Evolutionary conservation across 2,797 vertebrate genomes (phyloP), one percentile per base, ranked within the genome.

Genomic region (Helarctos malayanus): DNA sequence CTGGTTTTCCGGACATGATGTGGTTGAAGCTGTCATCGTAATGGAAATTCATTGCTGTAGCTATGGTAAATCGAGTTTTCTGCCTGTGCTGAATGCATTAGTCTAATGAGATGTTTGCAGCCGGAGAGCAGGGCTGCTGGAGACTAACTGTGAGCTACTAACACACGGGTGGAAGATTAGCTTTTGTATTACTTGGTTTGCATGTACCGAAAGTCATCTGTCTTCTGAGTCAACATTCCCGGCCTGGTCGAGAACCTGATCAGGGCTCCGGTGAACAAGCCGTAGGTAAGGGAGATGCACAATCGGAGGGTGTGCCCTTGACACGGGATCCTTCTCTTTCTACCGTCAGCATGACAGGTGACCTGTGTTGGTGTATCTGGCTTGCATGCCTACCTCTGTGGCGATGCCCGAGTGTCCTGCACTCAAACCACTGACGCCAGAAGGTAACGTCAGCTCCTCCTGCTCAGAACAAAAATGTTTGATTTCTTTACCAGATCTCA

Each of bases 61-160:
- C 99, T 99, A 99, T 99, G 99, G 99, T 99, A 99, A 99, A 99
- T 99, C 98, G 99, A 99, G 99, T 99, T 98, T 98, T 99, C 99
- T 99, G 98, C 99, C 98, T 98, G 99, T 99, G 99, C 99, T 99
- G 99, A 99, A 99, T 99, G 99, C 99, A 99, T 99, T 99, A 99
- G 99, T 99, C 99, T 99, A 99, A 99, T 99, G 99, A 99, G 99
- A 99, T 99, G 99, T 99, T 99, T 99, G 99, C 99, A 99, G 99
- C 99, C 99, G 98, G 99, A 98, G 98, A 98, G 97, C 98, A 83
- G 98, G 98, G 98, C 99, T 98, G 98, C 98, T 97, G 98, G 98
- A 98, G 98, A 98, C 98, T 98, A 98, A 97, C 98, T 98, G 98
- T 95, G 98, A 98, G 98, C 98, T 69, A 54, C 97, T 98, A 98